Base-by-base conservation (phyloP, 2,797 vertebrate species). In the Philypnodon macrostomus region DNA sequence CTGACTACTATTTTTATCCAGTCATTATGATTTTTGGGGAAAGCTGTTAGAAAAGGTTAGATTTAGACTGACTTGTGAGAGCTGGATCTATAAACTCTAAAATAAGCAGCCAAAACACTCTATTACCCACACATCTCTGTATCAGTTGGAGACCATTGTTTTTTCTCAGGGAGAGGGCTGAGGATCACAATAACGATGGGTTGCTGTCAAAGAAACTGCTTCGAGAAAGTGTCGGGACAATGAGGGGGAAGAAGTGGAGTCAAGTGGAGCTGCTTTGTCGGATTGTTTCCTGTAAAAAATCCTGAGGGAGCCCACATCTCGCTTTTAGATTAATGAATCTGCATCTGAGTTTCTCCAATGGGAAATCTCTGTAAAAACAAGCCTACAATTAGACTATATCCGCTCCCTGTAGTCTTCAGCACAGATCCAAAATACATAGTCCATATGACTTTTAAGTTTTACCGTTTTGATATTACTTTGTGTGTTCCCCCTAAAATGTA, bases 291-390 rank as follows among this genome's bases (percentile, higher is more conserved):
- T 32, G 27, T n/a, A n/a, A n/a, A 52, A 59, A 46, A 59, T 56
- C 63, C 60, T 62, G 24, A 51, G 61, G 66, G 45, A 14, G 34
- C 16, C 47, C 34, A 46, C 33, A 55, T 64, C 38, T 59, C 57
- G 44, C 52, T 70, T 68, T 76, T 45, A 60, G 68, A 74, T 73
- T 51, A 75, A 79, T 77, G 58, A 65, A 77, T 69, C 53, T 51
- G 56, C 46, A 65, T 46, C 49, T n/a, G n/a, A n/a, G n/a, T n/a
- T n/a, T 63, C 42, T 66, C 67, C 45, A 1, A 5, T n/a, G 62
- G 63, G 30, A 65, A 58, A 66, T 37, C 60, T 38, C 53, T 53
- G 34, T 54, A 46, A 61, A 58, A 78, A 63, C 49, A 63, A 27
- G 58, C 27, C 14, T 11, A 62, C 54, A 62, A 69, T 78, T 77